These are phyloP conservation scores for Chaetodon trifascialis DNA, from an alignment of 2,113 vertebrate species.

Conservation along the genomic window DNA sequence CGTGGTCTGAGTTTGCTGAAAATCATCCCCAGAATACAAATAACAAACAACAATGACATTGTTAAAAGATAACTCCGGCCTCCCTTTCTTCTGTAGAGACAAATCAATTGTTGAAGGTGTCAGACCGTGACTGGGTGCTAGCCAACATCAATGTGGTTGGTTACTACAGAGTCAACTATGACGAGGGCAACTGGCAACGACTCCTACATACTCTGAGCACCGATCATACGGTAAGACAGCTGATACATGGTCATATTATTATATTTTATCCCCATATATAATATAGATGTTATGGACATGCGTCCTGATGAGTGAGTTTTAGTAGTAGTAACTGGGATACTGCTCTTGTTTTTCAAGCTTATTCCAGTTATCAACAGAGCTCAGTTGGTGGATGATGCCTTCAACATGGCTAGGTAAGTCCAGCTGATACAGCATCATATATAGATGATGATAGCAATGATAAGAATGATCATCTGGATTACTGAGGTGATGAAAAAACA, in stretches of 20 bases:
- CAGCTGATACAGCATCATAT: not conserved
- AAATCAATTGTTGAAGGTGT: not conserved
- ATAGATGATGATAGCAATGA: not conserved
- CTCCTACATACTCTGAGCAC: slow-evolving; percentile 74
- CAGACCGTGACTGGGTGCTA: slow-evolving; percentile 81
- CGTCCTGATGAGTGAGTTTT: not conserved
- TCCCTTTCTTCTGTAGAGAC: slow-evolving; percentile 49
- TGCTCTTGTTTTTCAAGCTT: slow-evolving; percentile 68
- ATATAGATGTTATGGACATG: not conserved
- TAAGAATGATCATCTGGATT: not conserved
- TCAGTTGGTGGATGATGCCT: slow-evolving; percentile 91
- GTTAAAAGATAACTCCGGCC: not conserved
- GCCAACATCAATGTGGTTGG: slow-evolving; percentile 87
- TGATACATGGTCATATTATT: not conserved
- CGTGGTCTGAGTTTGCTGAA: not conserved
- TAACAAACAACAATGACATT: not conserved
- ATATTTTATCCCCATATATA: not conserved
- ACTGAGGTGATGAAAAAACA: not conserved
- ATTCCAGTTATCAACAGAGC: slow-evolving; percentile 92
- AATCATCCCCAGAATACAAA: not conserved
- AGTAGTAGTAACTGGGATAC: not conserved
- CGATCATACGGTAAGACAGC: slow-evolving; percentile 33
- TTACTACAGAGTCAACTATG: slow-evolving; percentile 95
- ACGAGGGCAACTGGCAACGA: slow-evolving; percentile 88
- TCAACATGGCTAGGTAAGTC: slow-evolving; percentile 92